Evolutionary conservation across 2,797 vertebrate genomes (phyloP).

Genomic region (Tarsius wallacei): DNA sequence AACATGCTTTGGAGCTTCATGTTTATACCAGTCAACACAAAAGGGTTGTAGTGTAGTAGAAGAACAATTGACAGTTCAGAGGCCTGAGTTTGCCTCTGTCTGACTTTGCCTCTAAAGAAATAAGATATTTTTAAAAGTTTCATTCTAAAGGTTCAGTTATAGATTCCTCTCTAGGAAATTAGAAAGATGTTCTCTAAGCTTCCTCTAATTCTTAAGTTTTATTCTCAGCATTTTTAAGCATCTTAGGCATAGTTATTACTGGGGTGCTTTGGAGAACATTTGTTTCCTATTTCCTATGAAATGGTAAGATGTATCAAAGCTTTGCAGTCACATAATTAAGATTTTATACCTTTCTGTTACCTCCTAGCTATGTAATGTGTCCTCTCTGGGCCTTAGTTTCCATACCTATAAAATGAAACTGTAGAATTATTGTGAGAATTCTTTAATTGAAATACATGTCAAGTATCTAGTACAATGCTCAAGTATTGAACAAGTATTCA

Average conservation of each 20-base stretch:
- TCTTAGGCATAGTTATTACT: background rate
- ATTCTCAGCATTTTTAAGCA: slow-evolving; percentile 36
- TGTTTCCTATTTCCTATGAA: background rate
- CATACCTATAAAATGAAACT: background rate
- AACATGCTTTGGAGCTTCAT: slow-evolving; percentile 1
- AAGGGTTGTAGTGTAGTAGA: background rate
- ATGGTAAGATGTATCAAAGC: background rate
- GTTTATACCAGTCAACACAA: background rate
- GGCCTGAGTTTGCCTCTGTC: background rate
- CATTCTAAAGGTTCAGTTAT: background rate
- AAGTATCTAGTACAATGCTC: background rate
- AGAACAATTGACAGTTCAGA: background rate
- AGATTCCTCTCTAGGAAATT: background rate
- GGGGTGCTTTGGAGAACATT: background rate
- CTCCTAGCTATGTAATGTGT: background rate
- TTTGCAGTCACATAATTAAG: background rate
- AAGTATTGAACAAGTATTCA: background rate
- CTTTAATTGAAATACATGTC: background rate
- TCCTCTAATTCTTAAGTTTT: background rate
- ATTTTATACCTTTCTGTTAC: background rate
- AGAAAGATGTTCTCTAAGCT: background rate
- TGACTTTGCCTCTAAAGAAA: slow-evolving; percentile 50
- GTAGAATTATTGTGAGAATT: background rate
- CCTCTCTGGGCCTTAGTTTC: background rate
- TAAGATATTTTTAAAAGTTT: background rate